A percentile compares a stretch with the other conserved stretches of the same genome.
Evolutionary conservation across 2,888 invertebrate genomes (phyloP).

Genomic region (Chalcosyrphus nemorum): DNA sequence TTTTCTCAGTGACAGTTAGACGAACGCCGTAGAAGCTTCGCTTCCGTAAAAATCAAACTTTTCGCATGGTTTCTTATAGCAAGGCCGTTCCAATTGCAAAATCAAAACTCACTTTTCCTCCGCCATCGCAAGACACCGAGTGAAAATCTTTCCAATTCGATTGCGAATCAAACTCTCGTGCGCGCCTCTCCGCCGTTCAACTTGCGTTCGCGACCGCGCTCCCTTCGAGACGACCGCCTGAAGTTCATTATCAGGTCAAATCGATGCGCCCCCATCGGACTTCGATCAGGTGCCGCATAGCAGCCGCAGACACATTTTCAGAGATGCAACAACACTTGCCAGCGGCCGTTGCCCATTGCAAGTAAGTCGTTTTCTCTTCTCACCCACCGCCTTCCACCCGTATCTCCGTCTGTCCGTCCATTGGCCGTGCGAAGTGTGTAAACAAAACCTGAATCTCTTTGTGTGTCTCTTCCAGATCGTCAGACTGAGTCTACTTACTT

Average conservation of each 20-base stretch:
- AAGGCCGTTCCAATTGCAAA: conserved; percentile 62
- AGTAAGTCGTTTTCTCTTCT: conserved; percentile 3
- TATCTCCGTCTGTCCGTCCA: no score
- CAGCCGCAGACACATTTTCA: conserved; percentile 5
- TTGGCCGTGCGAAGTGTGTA: no score
- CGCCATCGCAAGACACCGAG: conserved; percentile 17
- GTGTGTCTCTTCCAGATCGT: conserved; percentile 41
- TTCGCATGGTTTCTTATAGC: conserved; percentile 52
- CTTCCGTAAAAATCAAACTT: conserved; percentile 28
- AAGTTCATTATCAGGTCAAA: conserved; percentile 40
- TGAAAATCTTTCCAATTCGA: conserved; percentile 23
- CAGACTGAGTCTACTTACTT: neutral
- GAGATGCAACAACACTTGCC: conserved; percentile 41
- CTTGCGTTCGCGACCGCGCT: no score
- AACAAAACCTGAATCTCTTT: conserved; percentile 47
- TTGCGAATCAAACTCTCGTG: conserved; percentile 8
- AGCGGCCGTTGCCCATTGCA: conserved; percentile 16
- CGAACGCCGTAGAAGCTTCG: conserved; percentile 52
- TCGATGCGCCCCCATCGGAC: conserved; percentile 20
- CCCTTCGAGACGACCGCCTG: no score
- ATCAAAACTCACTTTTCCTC: conserved; percentile 52
- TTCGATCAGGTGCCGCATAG: conserved; percentile 21
- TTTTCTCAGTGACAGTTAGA: conserved; percentile 69
- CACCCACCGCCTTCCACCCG: no score
- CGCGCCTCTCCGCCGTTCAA: neutral